phyloP scores from a whole-genome alignment of 2,797 vertebrate genomes.

The Sardinella longiceps region DNA sequence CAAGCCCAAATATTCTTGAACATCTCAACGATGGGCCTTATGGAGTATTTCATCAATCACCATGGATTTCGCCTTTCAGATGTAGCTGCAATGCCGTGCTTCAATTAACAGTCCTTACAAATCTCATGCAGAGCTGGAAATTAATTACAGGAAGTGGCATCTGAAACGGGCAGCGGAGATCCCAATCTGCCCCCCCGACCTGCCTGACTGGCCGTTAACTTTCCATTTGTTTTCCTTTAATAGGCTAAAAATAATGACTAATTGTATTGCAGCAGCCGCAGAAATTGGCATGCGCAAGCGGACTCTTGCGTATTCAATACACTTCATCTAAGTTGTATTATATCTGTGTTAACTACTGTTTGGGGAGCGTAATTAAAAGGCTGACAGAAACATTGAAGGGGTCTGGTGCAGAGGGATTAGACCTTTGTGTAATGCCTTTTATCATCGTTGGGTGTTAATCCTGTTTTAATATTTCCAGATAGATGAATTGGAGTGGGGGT shows the following conservation, averaged over 20 bases:
- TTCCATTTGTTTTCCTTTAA: constrained; percentile 42
- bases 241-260: constrained; percentile 32
- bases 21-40: not conserved
- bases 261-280: constrained; percentile 39
- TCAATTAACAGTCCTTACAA: constrained; percentile 47
- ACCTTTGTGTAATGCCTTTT: constrained; percentile 59
- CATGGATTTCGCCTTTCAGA: not conserved
- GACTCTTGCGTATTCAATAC: constrained; percentile 57
- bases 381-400: constrained; percentile 45
- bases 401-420: constrained; percentile 52
- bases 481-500: constrained; percentile 14
- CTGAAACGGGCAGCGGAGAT: constrained; percentile 47
- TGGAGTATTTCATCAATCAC: not conserved
- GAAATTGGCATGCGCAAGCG: constrained; percentile 49
- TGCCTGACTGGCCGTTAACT: constrained; percentile 43
- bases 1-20: not conserved
- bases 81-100: not conserved
- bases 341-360: constrained; percentile 57
- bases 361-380: constrained; percentile 68
- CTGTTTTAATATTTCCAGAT: constrained; percentile 48
- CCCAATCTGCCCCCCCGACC: constrained; percentile 42
- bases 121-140: constrained; percentile 41
- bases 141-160: constrained; percentile 50
- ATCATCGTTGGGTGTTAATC: constrained; percentile 54
- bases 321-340: constrained; percentile 62